Evolutionary conservation across 1,140 invertebrate genomes (phyloP).

Genomic region (Idris sp.): DNA sequence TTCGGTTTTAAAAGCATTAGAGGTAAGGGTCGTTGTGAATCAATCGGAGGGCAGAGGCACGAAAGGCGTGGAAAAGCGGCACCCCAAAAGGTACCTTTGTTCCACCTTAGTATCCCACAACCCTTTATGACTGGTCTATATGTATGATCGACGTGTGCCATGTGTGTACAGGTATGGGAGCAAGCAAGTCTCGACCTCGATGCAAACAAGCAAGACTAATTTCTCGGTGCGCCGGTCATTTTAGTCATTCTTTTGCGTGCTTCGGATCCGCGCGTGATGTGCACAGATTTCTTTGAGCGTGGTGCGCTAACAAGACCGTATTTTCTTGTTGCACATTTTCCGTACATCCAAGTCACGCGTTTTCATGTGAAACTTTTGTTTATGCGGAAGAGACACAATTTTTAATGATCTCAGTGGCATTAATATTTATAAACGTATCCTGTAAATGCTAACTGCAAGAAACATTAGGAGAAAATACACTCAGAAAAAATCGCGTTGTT

Average conservation of each 20-base stretch:
- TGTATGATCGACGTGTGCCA: constrained; percentile 18
- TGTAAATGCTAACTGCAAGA: no score
- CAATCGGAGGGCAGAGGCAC: constrained; percentile 23
- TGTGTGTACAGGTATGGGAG: constrained; percentile 41
- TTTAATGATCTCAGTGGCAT: constrained; percentile 34
- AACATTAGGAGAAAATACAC: no score
- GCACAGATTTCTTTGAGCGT: constrained; percentile 44
- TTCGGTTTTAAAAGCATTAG: background rate
- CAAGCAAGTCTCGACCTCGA: constrained; percentile 50
- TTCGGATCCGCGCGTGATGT: constrained; percentile 45
- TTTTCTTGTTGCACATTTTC: constrained; percentile 35
- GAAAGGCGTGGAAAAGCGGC: constrained; percentile 44
- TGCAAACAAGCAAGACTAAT: constrained; percentile 56
- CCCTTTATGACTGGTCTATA: constrained; percentile 52
- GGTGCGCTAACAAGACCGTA: constrained; percentile 49
- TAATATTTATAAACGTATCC: constrained; percentile 26
- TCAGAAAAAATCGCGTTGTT: no score
- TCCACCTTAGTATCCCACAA: constrained; percentile 47
- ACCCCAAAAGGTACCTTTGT: constrained; percentile 17
- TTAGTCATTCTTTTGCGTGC: constrained; percentile 61
- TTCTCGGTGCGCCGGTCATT: constrained; percentile 53
- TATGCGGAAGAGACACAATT: constrained; percentile 32
- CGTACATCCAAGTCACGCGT: constrained; percentile 29
- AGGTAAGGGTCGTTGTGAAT: constrained; percentile 33
- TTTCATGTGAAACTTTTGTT: constrained; percentile 30